A percentile compares a stretch with the other conserved stretches of the same genome.
Evolutionary conservation across 1,140 invertebrate genomes (phyloP).

Genomic region (Drosophila grimshawi): DNA sequence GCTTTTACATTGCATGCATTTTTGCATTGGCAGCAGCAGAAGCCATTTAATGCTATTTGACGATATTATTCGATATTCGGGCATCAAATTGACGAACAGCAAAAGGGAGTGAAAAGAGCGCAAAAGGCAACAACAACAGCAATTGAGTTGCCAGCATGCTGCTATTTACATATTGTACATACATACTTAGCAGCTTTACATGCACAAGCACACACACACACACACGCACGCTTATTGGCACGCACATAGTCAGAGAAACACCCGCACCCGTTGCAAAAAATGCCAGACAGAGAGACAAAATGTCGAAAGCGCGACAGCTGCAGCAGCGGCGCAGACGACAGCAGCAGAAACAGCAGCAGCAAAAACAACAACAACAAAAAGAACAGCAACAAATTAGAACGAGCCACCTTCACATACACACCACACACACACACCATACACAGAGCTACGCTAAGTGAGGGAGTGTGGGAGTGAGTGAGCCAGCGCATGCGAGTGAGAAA

Average conservation of each 20-base stretch:
- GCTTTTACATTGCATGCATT: no score
- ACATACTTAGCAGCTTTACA: conserved; percentile 53
- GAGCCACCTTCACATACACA: conserved; percentile 44
- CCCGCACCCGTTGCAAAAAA: conserved; percentile 43
- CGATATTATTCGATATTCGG: background rate
- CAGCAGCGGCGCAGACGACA: conserved; percentile 39
- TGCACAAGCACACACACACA: conserved; percentile 15
- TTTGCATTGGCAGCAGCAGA: no score
- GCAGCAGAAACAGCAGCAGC: conserved; percentile 31
- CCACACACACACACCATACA: conserved; percentile 22
- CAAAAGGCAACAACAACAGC: conserved; percentile 3
- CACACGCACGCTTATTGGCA: background rate
- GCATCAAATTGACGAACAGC: conserved; percentile 44
- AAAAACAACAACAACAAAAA: conserved; percentile 40
- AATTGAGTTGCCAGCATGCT: conserved; percentile 12
- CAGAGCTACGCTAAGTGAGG: conserved; percentile 11
- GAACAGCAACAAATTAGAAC: conserved; percentile 65
- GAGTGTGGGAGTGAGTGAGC: conserved; percentile 44
- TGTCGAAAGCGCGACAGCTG: conserved; percentile 66
- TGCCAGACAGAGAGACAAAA: conserved; percentile 67
- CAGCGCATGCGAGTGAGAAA: conserved; percentile 74
- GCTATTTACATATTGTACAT: conserved; percentile 33
- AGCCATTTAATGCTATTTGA: no score
- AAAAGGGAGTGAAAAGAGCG: conserved; percentile 5
- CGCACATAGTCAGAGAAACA: conserved; percentile 18